Evolutionary conservation across 2,797 vertebrate species (phyloP).

Genomic region (Rallus crepitans): DNA sequence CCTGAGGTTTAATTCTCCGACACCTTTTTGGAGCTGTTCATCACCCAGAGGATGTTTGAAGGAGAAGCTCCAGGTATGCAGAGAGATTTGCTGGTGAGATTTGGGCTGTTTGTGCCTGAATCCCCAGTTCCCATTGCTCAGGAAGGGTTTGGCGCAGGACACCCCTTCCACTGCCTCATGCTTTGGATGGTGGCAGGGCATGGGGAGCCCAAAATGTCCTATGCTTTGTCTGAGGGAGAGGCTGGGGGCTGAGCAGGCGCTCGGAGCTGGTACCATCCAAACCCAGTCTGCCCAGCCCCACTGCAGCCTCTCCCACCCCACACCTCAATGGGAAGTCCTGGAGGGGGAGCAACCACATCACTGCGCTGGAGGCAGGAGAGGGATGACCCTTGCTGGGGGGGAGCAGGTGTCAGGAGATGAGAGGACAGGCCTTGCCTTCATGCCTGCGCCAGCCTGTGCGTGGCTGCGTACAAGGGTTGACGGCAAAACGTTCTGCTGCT

Average conservation of each 20-base stretch:
- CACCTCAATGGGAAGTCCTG: not conserved
- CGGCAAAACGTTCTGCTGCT: not conserved
- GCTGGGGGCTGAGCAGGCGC: no score
- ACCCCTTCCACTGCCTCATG: fast-evolving
- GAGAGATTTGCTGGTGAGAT: not conserved
- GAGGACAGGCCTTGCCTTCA: no score
- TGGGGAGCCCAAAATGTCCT: not conserved
- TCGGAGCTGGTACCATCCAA: not conserved
- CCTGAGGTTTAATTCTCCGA: not conserved
- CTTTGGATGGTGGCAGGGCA: not conserved
- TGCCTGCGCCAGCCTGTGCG: not conserved
- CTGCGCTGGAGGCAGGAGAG: fast-evolving
- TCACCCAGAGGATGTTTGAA: not conserved
- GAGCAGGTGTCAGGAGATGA: fast-evolving
- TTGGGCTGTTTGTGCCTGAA: not conserved
- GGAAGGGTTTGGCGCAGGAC: not conserved
- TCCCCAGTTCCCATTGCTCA: not conserved
- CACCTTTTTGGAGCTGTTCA: not conserved
- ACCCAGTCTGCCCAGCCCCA: not conserved
- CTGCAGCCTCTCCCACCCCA: not conserved
- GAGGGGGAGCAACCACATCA: not conserved
- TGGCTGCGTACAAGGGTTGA: not conserved
- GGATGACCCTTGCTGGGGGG: not conserved
- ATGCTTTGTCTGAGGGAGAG: not conserved
- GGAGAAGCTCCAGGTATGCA: not conserved